phyloP scores from a whole-genome alignment of 2,797 vertebrate species.

The Remorina albescens region DNA sequence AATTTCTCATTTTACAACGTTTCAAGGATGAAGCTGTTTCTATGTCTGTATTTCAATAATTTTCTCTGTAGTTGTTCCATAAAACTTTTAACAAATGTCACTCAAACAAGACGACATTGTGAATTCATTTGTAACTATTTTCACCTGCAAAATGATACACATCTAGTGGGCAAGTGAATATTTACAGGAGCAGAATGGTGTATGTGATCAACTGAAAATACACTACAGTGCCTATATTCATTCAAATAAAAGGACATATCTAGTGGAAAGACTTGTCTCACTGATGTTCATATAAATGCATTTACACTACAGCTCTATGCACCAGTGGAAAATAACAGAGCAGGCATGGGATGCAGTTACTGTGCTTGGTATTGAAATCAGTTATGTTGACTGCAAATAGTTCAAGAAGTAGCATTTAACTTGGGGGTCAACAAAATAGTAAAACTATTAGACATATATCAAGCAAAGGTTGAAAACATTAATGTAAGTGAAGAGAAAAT shows the following conservation, averaged over 20 bases:
- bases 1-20: neutral
- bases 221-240: neutral
- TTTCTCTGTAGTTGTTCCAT: neutral
- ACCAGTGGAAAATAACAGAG: neutral
- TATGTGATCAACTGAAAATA: neutral
- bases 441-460: neutral
- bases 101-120: neutral
- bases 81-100: neutral
- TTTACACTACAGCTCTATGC: neutral
- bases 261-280: neutral
- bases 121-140: neutral
- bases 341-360: neutral
- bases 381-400: too few relatives aligned
- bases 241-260: neutral
- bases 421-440: neutral
- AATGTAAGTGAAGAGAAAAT: constrained; percentile 1
- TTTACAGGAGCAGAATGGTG: neutral
- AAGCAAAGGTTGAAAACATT: constrained; percentile 4
- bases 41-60: neutral
- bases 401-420: neutral
- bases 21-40: neutral
- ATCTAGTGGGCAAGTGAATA: neutral
- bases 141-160: neutral
- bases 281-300: neutral
- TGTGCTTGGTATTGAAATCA: neutral